Evolutionary conservation across 2,888 invertebrate genomes (phyloP).

Genomic region (Lithosia quadra): DNA sequence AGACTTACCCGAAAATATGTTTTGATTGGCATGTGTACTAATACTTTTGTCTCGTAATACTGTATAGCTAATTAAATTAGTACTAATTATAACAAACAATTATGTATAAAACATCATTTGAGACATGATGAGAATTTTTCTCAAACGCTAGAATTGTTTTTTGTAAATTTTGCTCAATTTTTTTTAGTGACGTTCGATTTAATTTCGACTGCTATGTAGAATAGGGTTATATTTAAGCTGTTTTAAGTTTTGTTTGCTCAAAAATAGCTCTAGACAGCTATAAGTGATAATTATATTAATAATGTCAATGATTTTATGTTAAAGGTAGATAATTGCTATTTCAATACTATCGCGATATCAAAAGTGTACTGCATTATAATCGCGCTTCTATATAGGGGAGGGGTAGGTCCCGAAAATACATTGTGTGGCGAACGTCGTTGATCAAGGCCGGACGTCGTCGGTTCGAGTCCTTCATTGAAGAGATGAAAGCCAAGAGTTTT

Average conservation of each 20-base stretch:
- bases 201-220: not conserved
- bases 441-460: no score
- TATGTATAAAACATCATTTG: not conserved
- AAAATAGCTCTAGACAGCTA: slow-evolving; percentile 2
- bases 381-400: no score
- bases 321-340: not conserved
- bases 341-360: not conserved
- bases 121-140: not conserved
- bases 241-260: not conserved
- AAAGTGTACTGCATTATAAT: no score
- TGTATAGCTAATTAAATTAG: not conserved
- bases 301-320: not conserved
- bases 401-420: no score
- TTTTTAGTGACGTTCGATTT: not conserved
- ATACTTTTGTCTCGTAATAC: slow-evolving; percentile 4
- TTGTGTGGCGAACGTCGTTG: no score
- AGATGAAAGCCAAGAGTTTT: no score
- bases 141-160: not conserved
- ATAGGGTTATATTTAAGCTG: not conserved
- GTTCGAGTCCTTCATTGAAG: no score
- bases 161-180: not conserved
- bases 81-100: not conserved
- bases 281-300: slow-evolving; percentile 15
- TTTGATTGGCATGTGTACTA: slow-evolving; percentile 15
- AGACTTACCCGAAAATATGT: slow-evolving; percentile 11